These are phyloP conservation scores for Eupithecia tripunctaria DNA, from an alignment of 2,888 invertebrate species.

Conservation along the genomic window DNA sequence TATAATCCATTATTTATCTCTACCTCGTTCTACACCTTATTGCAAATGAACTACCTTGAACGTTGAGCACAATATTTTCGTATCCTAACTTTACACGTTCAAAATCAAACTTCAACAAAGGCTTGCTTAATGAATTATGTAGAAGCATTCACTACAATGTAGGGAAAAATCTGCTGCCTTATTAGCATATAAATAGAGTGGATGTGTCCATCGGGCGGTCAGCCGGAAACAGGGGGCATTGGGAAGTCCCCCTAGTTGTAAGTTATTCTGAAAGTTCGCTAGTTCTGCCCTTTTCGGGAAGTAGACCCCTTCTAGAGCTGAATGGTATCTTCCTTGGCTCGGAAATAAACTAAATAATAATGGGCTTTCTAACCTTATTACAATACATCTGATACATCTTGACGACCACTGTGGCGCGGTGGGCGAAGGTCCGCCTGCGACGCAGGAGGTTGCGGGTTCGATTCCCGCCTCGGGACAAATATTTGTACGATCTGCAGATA, in stretches of 20 bases:
- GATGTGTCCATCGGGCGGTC: constrained; percentile 59
- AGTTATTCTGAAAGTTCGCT: constrained; percentile 71
- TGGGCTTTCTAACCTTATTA: not conserved
- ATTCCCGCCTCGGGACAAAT: too few species aligned
- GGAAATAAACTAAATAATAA: not conserved
- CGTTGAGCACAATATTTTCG: not conserved
- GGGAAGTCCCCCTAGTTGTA: constrained; percentile 47
- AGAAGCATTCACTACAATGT: constrained; percentile 45
- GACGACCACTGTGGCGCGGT: too few species aligned
- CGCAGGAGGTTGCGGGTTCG: too few species aligned
- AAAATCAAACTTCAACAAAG: constrained; percentile 41
- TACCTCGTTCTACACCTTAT: not conserved
- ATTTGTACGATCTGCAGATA: too few species aligned
- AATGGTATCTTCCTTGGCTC: not conserved
- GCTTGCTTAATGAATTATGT: constrained; percentile 59
- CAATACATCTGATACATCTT: too few species aligned
- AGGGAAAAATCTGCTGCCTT: constrained; percentile 58
- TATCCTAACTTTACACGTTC: not conserved
- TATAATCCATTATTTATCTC: not conserved
- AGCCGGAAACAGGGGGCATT: constrained; percentile 37
- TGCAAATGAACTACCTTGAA: not conserved
- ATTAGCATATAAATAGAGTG: constrained; percentile 74
- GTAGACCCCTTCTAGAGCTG: constrained; percentile 5
- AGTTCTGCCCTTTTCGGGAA: constrained; percentile 46
- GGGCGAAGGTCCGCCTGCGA: too few species aligned